These are phyloP conservation scores for Bucorvus abyssinicus DNA, from an alignment of 2,797 vertebrate genomes.

Conservation along the genomic window DNA sequence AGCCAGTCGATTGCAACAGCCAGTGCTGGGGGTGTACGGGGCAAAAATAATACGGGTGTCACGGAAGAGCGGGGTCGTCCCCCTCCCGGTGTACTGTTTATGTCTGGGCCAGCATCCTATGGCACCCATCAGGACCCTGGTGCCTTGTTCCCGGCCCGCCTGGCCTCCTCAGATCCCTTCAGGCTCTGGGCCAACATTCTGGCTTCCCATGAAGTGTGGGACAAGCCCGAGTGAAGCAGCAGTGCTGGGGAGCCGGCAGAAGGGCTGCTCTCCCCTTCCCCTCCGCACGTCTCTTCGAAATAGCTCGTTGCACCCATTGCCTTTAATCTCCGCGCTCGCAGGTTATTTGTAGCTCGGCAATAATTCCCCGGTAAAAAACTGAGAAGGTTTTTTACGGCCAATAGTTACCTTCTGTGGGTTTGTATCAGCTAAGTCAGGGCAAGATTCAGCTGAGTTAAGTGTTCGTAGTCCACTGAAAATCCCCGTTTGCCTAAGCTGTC, in stretches of 20 bases:
- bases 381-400: neutral
- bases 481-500: neutral
- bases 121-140: neutral
- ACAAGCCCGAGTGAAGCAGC: neutral
- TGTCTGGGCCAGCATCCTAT: neutral
- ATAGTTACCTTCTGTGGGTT: neutral
- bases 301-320: neutral
- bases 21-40: fast-evolving
- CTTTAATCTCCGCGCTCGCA: neutral
- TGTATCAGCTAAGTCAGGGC: neutral
- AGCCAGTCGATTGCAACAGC: neutral
- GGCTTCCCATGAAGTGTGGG: neutral
- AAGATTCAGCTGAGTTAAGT: neutral
- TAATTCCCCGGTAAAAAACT: neutral
- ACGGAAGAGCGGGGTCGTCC: fast-evolving
- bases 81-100: neutral
- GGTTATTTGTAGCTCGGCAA: neutral
- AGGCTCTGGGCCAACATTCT: neutral
- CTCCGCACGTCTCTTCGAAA: fast-evolving
- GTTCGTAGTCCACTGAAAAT: neutral
- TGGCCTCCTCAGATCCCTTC: neutral
- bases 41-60: fast-evolving
- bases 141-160: neutral
- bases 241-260: neutral
- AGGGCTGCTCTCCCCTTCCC: neutral